Conservation (phyloP, 2,797 vertebrate genomes). For the Poeciliopsis gracilis region DNA sequence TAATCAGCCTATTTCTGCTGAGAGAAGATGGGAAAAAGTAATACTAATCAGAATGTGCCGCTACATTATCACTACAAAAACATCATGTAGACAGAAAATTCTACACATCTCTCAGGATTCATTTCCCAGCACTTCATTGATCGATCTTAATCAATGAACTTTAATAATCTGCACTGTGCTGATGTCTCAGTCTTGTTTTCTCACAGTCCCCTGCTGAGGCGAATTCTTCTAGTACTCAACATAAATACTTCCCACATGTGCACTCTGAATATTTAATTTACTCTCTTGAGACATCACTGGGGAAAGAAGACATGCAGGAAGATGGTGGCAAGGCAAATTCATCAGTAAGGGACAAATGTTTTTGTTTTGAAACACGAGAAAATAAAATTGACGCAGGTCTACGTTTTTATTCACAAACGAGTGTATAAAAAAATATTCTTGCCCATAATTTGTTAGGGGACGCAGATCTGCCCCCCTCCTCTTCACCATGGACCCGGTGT, state of each 20-base stretch:
- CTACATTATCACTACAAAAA: not conserved
- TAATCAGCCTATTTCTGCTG: not conserved
- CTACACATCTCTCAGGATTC: not conserved
- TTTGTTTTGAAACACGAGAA: no score
- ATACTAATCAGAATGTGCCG: not conserved
- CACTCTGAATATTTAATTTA: conserved; percentile 74
- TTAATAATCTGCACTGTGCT: conserved; percentile 10
- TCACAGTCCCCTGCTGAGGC: conserved; percentile 30
- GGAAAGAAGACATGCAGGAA: conserved; percentile 17
- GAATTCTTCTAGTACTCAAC: conserved; percentile 24
- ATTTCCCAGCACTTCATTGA: not conserved
- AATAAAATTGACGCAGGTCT: no score
- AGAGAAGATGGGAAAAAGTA: not conserved
- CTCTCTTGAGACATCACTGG: conserved; percentile 44
- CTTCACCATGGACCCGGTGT: no score
- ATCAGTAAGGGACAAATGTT: conserved; percentile 13
- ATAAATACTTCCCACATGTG: conserved; percentile 43
- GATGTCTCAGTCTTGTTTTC: conserved; percentile 20
- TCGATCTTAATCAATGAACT: not conserved
- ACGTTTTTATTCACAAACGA: no score
- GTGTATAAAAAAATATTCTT: no score
- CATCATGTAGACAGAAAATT: not conserved
- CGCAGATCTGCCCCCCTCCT: no score
- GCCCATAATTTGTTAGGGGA: no score
- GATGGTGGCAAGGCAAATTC: conserved; percentile 6